These are phyloP conservation scores for Tragelaphus imberbis DNA, from an alignment of 2,113 vertebrate species.

Conservation along the genomic window DNA sequence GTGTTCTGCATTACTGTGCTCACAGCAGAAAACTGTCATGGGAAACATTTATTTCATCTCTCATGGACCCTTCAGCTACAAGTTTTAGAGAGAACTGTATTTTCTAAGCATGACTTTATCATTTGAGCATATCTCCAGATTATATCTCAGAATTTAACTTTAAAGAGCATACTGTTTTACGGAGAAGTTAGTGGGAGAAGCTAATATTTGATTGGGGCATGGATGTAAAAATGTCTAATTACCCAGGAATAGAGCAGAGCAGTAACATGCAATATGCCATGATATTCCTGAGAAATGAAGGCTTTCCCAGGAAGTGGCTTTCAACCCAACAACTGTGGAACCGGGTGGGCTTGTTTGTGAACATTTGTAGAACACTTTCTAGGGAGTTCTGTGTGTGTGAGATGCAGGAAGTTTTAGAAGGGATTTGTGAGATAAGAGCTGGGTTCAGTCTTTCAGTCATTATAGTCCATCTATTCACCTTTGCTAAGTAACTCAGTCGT, in stretches of 20 bases:
- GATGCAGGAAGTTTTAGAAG: background rate
- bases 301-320: background rate
- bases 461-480: background rate
- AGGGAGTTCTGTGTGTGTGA: background rate
- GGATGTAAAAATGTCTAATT: background rate
- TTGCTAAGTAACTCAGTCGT: fast-evolving
- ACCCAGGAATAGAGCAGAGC: background rate
- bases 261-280: background rate
- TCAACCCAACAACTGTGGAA: background rate
- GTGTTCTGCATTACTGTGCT: background rate
- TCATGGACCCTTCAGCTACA: background rate
- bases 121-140: background rate
- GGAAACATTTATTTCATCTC: background rate
- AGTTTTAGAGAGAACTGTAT: background rate
- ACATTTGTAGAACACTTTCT: background rate
- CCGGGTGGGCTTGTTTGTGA: background rate
- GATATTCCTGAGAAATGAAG: background rate
- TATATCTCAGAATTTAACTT: background rate
- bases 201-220: background rate
- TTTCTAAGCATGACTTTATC: background rate
- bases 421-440: background rate
- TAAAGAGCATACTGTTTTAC: background rate
- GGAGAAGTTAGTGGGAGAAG: background rate
- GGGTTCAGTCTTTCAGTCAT: background rate
- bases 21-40: background rate